Evolutionary conservation across 2,888 invertebrate genomes (phyloP).

Genomic region (Plebejus argus): DNA sequence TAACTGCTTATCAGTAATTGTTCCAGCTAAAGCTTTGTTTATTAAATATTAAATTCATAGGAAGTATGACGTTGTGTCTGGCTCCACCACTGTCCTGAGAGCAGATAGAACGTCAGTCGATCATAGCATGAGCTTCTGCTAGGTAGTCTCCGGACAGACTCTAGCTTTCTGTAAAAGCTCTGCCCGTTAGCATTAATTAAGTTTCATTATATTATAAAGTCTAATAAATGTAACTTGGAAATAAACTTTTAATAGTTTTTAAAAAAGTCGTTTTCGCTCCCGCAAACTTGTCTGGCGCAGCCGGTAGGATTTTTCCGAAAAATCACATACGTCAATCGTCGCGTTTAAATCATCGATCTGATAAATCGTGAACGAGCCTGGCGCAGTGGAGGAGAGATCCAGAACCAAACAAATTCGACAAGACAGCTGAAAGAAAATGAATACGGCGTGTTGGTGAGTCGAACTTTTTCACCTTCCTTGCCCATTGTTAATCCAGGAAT

Average conservation of each 20-base stretch:
- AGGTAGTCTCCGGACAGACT: too few relatives aligned
- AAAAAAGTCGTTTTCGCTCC: slow-evolving; percentile 29
- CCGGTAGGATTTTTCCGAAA: slow-evolving; percentile 35
- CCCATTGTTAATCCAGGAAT: neutral
- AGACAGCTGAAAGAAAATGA: neutral
- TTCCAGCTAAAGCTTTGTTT: too few relatives aligned
- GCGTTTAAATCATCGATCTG: slow-evolving; percentile 30
- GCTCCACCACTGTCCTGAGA: too few relatives aligned
- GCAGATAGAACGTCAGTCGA: too few relatives aligned
- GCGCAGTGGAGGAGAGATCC: neutral
- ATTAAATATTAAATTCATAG: too few relatives aligned
- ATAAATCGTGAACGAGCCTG: neutral
- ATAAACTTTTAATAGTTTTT: neutral
- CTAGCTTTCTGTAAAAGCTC: too few relatives aligned
- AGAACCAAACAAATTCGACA: neutral
- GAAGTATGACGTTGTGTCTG: too few relatives aligned
- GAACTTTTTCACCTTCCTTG: neutral
- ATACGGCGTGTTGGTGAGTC: slow-evolving; percentile 4
- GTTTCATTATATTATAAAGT: neutral
- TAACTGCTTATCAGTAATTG: too few relatives aligned
- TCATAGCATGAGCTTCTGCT: too few relatives aligned
- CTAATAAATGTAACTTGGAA: neutral
- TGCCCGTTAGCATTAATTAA: slow-evolving; percentile 34
- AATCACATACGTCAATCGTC: slow-evolving; percentile 5
- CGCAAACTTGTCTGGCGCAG: slow-evolving; percentile 26